Evolutionary conservation across 2,888 invertebrate species (phyloP), one percentile per base, ranked within the genome.

Genomic region (Drosophila antonietae): DNA sequence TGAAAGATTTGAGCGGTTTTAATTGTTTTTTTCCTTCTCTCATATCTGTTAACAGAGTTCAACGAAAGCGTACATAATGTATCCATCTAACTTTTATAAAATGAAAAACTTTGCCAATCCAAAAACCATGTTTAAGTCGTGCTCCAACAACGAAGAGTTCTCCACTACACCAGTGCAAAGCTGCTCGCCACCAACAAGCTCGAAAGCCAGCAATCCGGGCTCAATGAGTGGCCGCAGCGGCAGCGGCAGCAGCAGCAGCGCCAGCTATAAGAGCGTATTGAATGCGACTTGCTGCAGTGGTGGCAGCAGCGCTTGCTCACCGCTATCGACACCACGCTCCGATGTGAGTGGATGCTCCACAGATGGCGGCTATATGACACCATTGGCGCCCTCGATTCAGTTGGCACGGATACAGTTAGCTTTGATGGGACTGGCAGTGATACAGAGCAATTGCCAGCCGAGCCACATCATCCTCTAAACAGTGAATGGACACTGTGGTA

Each of bases 401-500:
- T 18, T 23, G 33, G 41, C 10, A 31, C 57, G 12, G 72, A 60
- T 31, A 10, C 31, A 28, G 28, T 44, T 10, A 47, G 46, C 46
- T 33, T 20, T 23, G 58, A 15, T 5, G 2, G 18, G 20, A 28
- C 6, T 14, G 55, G 10, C 43, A 57, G 44, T 35, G 73, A 74
- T 3, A 7, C 20, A 12, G 31, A 64, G 9, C 56, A 64, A 63
- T 94, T 95, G 88, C 94, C 94, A 84, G 92, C 95, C 2, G 61
- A 63, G 65, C 95, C 95, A 75, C 98, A 98, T 93, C 98, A 98
- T 93, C 98, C 98, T 6, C 93, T 99, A 70, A 97, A 98, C 92
- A 97, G 97, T 93, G 95, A 95, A 61, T 99, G 99, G 99, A 98
- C 98, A 4, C 94, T 99, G 69, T 99, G 99, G 99, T 99, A 98